These are phyloP conservation scores for Willisornis vidua DNA, from an alignment of 2,113 vertebrate genomes.

Conservation along the genomic window DNA sequence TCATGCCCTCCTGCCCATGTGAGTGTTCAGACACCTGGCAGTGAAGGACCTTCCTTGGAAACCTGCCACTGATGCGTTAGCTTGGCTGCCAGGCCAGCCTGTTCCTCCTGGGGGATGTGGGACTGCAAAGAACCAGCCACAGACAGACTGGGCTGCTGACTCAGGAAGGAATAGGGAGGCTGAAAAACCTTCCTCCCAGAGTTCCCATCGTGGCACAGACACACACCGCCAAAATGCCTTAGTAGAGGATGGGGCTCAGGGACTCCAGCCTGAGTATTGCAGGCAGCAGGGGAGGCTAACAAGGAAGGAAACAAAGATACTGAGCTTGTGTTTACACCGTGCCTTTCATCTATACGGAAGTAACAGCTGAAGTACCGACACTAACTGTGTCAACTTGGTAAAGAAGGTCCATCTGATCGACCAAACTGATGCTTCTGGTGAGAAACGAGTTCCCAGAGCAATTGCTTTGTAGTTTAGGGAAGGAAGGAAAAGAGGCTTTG, in stretches of 20 bases:
- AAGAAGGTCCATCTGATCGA: not conserved
- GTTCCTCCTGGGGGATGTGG: not conserved
- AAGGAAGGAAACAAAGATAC: not conserved
- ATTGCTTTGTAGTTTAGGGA: not conserved
- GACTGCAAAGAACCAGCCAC: not conserved
- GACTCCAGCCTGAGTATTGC: not conserved
- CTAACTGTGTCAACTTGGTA: not conserved
- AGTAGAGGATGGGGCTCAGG: not conserved
- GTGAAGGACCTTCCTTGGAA: not conserved
- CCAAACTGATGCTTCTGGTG: not conserved
- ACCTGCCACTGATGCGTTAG: not conserved
- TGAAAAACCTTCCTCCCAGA: not conserved
- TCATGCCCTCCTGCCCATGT: not conserved
- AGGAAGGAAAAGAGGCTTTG: not conserved
- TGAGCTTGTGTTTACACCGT: not conserved
- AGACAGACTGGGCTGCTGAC: not conserved
- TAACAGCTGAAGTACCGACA: not conserved
- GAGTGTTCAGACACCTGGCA: not conserved
- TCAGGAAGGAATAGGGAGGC: not conserved
- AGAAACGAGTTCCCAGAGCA: not conserved
- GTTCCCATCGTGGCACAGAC: not conserved
- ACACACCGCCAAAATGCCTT: not conserved
- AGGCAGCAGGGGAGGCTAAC: not conserved
- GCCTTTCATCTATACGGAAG: not conserved
- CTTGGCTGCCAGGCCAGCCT: accelerated